Conservation (phyloP, 2,888 invertebrate genomes). For the Caenorhabditis sp. region DNA sequence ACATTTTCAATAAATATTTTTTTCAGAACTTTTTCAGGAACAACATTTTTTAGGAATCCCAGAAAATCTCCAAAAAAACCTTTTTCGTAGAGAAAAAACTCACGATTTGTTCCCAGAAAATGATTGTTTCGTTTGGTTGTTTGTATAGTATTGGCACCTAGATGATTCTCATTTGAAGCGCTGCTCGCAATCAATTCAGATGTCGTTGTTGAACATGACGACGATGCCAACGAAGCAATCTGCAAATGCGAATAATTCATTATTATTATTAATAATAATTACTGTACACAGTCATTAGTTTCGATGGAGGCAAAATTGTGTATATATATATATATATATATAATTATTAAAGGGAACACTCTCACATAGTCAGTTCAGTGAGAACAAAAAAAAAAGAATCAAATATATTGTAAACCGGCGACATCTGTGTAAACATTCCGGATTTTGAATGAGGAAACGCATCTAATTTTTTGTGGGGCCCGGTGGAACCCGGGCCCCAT, state of each 20-base stretch:
- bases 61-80: not conserved
- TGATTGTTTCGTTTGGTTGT: not conserved
- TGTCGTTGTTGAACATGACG: conserved; percentile 47
- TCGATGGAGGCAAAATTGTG: conserved; percentile 4
- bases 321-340: too few species aligned
- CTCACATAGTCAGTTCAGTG: not conserved
- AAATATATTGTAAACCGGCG: not conserved
- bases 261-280: not conserved
- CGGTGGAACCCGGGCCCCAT: too few species aligned
- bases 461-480: not conserved
- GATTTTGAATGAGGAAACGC: not conserved
- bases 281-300: conserved; percentile 2
- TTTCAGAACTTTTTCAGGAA: too few species aligned
- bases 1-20: too few species aligned
- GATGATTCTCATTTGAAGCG: not conserved
- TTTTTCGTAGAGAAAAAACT: not conserved
- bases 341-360: too few species aligned
- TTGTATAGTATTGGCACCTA: not conserved
- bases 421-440: not conserved
- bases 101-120: not conserved
- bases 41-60: too few species aligned
- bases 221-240: conserved; percentile 51
- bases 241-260: conserved; percentile 20
- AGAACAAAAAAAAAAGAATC: not conserved
- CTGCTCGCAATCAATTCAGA: conserved; percentile 25